Conservation (phyloP, 2,113 vertebrate species). For the Neomonachus schauinslandi region DNA sequence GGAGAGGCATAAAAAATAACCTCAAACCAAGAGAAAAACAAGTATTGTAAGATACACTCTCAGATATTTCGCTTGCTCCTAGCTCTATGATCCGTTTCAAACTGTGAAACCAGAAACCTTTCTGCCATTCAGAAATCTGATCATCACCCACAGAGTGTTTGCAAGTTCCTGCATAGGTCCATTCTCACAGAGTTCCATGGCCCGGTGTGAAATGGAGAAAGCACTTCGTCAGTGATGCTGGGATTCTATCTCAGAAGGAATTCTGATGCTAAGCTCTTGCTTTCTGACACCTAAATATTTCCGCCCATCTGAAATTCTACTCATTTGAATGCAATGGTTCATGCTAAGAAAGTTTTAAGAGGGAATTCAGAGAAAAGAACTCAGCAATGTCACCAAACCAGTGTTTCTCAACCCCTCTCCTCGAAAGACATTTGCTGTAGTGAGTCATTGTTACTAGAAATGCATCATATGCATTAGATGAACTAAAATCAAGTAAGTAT, state of each 20-base stretch:
- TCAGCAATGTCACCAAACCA: background rate
- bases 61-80: background rate
- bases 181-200: background rate
- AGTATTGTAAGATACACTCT: background rate
- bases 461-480: background rate
- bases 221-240: background rate
- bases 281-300: background rate
- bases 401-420: background rate
- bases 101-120: slow-evolving; percentile 18
- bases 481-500: slow-evolving; percentile 13
- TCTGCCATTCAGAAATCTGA: background rate
- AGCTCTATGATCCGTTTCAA: slow-evolving; percentile 22
- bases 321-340: background rate
- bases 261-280: background rate
- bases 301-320: background rate
- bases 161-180: background rate
- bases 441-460: background rate
- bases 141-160: background rate
- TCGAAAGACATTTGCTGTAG: background rate
- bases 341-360: background rate
- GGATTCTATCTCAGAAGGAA: background rate
- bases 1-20: background rate
- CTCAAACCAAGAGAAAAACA: background rate
- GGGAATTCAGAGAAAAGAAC: background rate
- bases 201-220: background rate